These are phyloP conservation scores for Andrena flavipes DNA, from an alignment of 2,888 invertebrate genomes.

Conservation along the genomic window DNA sequence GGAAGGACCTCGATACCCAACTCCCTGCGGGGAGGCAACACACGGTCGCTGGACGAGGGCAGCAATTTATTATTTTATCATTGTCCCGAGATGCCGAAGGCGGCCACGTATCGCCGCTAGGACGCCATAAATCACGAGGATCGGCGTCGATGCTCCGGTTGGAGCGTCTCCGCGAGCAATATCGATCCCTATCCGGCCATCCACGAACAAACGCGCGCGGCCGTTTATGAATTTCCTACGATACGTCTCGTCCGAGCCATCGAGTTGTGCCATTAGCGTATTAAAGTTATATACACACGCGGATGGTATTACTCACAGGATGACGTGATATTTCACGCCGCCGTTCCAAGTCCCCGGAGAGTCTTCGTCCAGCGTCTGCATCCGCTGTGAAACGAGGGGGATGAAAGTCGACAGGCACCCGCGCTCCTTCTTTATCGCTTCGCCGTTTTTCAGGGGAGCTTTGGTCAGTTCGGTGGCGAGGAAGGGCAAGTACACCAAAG, in stretches of 20 bases:
- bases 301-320: conserved; percentile 15
- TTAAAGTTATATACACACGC: conserved; percentile 26
- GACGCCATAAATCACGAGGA: conserved; percentile 42
- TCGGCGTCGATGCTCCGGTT: conserved; percentile 45
- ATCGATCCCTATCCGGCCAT: not conserved
- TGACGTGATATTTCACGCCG: not conserved
- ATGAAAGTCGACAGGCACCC: not conserved
- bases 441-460: not conserved
- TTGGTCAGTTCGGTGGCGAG: not conserved
- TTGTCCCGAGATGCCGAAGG: conserved; percentile 52
- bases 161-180: not conserved
- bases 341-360: conserved; percentile 35
- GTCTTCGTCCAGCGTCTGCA: not conserved
- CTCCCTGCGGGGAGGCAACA: conserved; percentile 29
- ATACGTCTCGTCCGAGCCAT: not conserved
- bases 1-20: conserved; percentile 6
- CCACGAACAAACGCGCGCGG: not conserved
- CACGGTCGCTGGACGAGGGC: conserved; percentile 20
- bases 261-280: not conserved
- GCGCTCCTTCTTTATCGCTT: not conserved
- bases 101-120: conserved; percentile 14
- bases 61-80: conserved; percentile 68
- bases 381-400: conserved; percentile 23
- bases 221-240: not conserved
- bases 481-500: not conserved